Base-by-base conservation (phyloP, 2,888 invertebrate genomes). In the Drosophila falleni region DNA sequence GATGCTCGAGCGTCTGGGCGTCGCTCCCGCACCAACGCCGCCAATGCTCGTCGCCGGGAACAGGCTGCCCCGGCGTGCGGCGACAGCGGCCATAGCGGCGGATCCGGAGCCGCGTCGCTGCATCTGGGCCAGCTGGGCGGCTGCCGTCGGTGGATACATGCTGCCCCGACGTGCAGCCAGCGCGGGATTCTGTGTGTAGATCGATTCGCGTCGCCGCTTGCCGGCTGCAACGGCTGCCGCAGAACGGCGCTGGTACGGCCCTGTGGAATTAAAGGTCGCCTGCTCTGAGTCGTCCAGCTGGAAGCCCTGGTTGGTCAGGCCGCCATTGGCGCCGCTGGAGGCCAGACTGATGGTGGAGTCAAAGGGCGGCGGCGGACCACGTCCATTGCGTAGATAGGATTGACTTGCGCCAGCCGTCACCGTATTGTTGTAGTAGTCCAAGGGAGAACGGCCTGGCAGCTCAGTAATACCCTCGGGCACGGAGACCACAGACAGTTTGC, bases 151-250 rank as follows among this genome's bases (percentile, higher is more conserved):
- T 9, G 92, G 86, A 62, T 85, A 91, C 78, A 91, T 88, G 63
- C 92, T 92, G 61, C 86, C 83, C 31, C 91, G 89, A 4, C 92
- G 81, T 1, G 85, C 80, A n/a, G 82, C 64, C 29, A 87, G 44
- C 0, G 87, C 88, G 0, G 90, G 91, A 71, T 91, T 92, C 72
- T 91, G 92, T 0, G 91, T 87, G 50, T 91, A 92, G 33, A 91
- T 83, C 3, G 91, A 91, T 33, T 91, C 92, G 8, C 91, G 88
- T 1, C 92, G 90, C 11, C 84, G 89, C 54, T 78, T 85, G 13
- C 78, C 74, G 6, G 63, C 44, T 0, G 75, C 63, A 1, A 56
- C 77, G 1, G 78, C 75, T 0, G 71, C 69, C 2, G 66, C 78
- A 1, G 46, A 47, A 42, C 72, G 84, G 47, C 90, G 89, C 50